A percentile compares a stretch with the other conserved stretches of the same genome.
phyloP scores from a whole-genome alignment of 2,888 invertebrate species.

The Monoplex corrugatus region DNA sequence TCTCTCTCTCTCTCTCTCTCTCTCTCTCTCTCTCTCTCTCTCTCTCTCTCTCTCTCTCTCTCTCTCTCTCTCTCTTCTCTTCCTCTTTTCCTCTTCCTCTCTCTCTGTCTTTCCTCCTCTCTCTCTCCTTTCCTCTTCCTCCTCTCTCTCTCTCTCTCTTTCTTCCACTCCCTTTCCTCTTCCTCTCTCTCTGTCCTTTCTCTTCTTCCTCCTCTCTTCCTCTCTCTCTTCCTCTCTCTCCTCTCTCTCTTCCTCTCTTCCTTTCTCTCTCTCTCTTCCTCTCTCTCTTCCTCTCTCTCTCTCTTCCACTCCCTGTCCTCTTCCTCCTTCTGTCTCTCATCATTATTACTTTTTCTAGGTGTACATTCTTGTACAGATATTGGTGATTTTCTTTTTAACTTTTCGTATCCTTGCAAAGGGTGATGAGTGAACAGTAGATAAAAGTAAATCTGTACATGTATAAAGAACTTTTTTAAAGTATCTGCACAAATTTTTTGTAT shows the following conservation, averaged over 20 bases:
- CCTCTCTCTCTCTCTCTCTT: background rate
- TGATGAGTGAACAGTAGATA: too few relatives aligned
- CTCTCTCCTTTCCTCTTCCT: background rate
- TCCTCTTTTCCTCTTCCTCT: background rate
- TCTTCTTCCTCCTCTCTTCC: background rate
- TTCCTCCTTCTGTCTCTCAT: background rate
- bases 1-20: too few relatives aligned
- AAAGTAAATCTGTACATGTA: too few relatives aligned
- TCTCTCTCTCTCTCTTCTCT: too few relatives aligned
- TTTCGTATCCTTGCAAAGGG: too few relatives aligned
- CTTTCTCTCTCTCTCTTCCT: background rate
- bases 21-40: background rate
- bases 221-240: background rate
- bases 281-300: background rate
- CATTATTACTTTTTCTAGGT: too few relatives aligned
- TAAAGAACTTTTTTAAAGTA: too few relatives aligned
- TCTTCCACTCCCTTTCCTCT: background rate
- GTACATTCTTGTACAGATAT: too few relatives aligned
- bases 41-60: background rate
- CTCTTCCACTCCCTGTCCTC: conserved; percentile 10
- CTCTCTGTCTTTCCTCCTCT: background rate
- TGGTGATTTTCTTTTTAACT: too few relatives aligned
- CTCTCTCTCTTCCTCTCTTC: background rate
- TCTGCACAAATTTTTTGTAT: too few relatives aligned
- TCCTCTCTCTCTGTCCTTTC: background rate